These are phyloP conservation scores for Fregata magnificens DNA, from an alignment of 2,113 vertebrate genomes.

Conservation along the genomic window DNA sequence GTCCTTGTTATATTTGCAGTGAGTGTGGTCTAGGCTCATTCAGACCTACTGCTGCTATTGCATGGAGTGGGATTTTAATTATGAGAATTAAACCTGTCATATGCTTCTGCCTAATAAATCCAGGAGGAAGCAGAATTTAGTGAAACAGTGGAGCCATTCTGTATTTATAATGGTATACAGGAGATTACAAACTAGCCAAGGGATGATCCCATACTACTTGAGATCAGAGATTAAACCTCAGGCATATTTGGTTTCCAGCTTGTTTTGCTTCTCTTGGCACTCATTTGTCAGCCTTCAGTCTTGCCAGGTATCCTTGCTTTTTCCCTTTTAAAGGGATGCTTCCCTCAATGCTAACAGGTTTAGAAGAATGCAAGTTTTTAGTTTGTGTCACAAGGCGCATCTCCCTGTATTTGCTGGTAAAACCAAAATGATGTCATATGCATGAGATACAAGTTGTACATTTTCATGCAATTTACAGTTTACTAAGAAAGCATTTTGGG, in stretches of 20 bases:
- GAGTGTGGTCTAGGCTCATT: neutral
- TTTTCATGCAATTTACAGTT: neutral
- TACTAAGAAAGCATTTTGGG: neutral
- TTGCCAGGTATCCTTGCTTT: neutral
- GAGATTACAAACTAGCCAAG: neutral
- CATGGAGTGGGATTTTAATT: neutral
- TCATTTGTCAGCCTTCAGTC: neutral
- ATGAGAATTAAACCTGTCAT: neutral
- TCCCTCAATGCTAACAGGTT: neutral
- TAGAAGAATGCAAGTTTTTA: neutral
- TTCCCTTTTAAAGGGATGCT: neutral
- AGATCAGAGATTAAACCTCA: neutral
- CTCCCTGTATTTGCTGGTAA: neutral
- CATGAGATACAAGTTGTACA: neutral
- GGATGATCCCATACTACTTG: neutral
- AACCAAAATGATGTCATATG: neutral
- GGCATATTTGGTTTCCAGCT: neutral
- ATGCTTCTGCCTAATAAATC: neutral
- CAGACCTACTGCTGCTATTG: neutral
- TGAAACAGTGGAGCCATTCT: neutral
- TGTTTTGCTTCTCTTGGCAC: neutral
- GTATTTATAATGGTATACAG: neutral
- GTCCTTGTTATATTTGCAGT: neutral
- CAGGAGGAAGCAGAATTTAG: neutral
- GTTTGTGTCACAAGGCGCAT: neutral